Evolutionary conservation across 2,113 vertebrate species (phyloP).

Genomic region (rabbit (Oryctolagus cuniculus)): mOryCun1.1 NC_091432.1:171426501-171427000

Average conservation of each 20-base stretch:
- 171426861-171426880: background rate
- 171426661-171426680: background rate
- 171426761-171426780: background rate
- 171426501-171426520: no score
- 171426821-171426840: background rate
- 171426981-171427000: fast-evolving
- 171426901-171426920: background rate
- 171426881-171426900: background rate
- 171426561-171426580: no score
- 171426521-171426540: no score
- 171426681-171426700: background rate
- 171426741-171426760: background rate
- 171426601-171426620: background rate
- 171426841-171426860: fast-evolving
- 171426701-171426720: background rate
- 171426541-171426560: no score
- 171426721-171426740: background rate
- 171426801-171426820: background rate
- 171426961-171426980: background rate
- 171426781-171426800: background rate
- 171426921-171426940: background rate
- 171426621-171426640: background rate
- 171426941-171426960: background rate
- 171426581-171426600: background rate
- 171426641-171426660: background rate